phyloP scores from a whole-genome alignment of 2,797 vertebrate genomes.

The Lates japonicus region DNA sequence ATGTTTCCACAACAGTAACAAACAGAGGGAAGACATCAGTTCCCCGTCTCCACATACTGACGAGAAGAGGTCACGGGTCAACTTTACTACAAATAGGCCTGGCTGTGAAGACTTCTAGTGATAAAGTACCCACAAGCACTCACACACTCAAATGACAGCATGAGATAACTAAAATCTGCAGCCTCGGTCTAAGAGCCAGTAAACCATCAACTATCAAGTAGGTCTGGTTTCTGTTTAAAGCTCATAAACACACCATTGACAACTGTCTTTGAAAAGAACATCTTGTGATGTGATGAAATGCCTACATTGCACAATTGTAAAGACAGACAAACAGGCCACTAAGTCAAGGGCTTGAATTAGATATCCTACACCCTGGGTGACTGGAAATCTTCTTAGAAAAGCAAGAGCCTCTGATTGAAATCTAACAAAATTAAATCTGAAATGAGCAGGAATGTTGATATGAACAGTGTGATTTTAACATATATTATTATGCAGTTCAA shows the following conservation, averaged over 20 bases:
- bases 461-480: not conserved
- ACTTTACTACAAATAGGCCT: constrained; percentile 59
- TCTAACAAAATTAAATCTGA: not conserved
- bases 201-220: constrained; percentile 23
- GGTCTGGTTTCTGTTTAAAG: constrained; percentile 39
- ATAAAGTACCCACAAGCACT: constrained; percentile 45
- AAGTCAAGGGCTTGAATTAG: not conserved
- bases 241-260: constrained; percentile 29
- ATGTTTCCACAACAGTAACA: constrained; percentile 16
- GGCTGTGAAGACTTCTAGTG: constrained; percentile 48
- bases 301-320: not conserved
- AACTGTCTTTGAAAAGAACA: not conserved
- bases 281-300: not conserved
- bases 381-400: not conserved
- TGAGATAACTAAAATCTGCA: constrained; percentile 42
- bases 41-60: constrained; percentile 23
- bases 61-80: constrained; percentile 54
- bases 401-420: not conserved
- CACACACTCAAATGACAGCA: constrained; percentile 11
- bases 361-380: not conserved
- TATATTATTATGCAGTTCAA: not conserved
- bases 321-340: not conserved
- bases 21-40: constrained; percentile 6
- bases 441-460: not conserved
- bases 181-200: constrained; percentile 1